Evolutionary conservation across 2,888 invertebrate species (phyloP).

Genomic region (Drosophila lutescens): DNA sequence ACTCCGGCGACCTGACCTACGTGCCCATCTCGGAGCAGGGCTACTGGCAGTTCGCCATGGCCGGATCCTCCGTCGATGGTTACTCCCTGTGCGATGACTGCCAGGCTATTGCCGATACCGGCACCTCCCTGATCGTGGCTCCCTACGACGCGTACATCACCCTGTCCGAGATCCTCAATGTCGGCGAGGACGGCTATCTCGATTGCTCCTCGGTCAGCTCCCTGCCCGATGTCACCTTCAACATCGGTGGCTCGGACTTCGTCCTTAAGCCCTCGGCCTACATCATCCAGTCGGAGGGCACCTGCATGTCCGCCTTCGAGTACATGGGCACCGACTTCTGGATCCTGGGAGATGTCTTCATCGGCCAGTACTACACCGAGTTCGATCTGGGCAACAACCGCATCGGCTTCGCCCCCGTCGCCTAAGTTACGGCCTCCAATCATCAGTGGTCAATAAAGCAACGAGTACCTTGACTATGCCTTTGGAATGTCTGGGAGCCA

Average conservation of each 20-base stretch:
- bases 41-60: conserved; percentile 99
- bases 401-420: conserved; percentile 92
- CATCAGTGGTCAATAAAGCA: conserved; percentile 22
- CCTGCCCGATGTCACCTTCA: conserved; percentile 91
- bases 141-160: conserved; percentile 38
- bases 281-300: conserved; percentile 86
- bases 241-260: conserved; percentile 90
- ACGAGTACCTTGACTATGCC: conserved; percentile 1
- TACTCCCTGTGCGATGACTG: conserved; percentile 85
- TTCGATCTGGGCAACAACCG: conserved; percentile 94
- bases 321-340: conserved; percentile 92
- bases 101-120: conserved; percentile 95
- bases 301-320: conserved; percentile 96
- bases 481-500: neutral
- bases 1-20: conserved; percentile 87
- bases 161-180: conserved; percentile 33
- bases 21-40: conserved; percentile 91
- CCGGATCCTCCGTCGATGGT: conserved; percentile 86
- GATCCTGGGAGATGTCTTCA: conserved; percentile 98
- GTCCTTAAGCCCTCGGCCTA: conserved; percentile 92
- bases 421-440: conserved; percentile 66
- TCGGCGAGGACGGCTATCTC: conserved; percentile 84
- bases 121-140: conserved; percentile 95
- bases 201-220: conserved; percentile 91
- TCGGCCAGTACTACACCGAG: conserved; percentile 96